These are phyloP conservation scores for Platyrinchus mystaceus DNA, from an alignment of 2,797 vertebrate species.

Conservation along the genomic window DNA sequence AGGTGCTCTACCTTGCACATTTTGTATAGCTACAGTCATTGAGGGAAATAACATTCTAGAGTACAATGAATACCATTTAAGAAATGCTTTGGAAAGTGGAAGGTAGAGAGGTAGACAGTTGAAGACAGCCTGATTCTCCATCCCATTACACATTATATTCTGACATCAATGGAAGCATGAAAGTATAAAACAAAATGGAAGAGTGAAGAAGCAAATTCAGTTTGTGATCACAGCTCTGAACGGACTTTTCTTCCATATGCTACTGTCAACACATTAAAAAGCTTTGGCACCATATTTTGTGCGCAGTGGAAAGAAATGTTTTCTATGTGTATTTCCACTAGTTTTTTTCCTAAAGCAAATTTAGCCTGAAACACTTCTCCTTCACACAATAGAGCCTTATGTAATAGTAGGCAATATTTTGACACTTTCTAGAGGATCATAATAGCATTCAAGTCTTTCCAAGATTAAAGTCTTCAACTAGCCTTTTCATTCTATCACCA, in stretches of 20 bases:
- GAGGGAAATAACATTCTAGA: neutral
- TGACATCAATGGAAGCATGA: neutral
- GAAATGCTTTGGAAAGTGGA: neutral
- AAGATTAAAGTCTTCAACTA: neutral
- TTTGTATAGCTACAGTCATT: neutral
- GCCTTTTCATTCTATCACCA: neutral
- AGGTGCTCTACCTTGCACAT: neutral
- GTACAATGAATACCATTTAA: neutral
- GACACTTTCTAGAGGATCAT: neutral
- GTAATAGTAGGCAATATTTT: neutral
- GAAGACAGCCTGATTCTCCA: neutral
- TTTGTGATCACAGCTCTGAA: neutral
- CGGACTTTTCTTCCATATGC: neutral
- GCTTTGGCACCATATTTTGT: neutral
- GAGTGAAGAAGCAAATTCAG: neutral
- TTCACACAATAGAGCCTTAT: neutral
- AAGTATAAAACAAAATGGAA: neutral
- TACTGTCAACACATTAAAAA: neutral
- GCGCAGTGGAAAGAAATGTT: neutral
- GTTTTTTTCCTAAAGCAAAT: neutral
- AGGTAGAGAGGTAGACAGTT: neutral
- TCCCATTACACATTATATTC: neutral
- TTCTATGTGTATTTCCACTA: neutral
- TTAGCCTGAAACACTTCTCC: neutral
- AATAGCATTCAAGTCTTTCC: neutral